Percentiles rank a stretch among this genome's conserved stretches.
Evolutionary conservation across 2,113 vertebrate species (phyloP).

Genomic region (Collichthys lucidus): DNA sequence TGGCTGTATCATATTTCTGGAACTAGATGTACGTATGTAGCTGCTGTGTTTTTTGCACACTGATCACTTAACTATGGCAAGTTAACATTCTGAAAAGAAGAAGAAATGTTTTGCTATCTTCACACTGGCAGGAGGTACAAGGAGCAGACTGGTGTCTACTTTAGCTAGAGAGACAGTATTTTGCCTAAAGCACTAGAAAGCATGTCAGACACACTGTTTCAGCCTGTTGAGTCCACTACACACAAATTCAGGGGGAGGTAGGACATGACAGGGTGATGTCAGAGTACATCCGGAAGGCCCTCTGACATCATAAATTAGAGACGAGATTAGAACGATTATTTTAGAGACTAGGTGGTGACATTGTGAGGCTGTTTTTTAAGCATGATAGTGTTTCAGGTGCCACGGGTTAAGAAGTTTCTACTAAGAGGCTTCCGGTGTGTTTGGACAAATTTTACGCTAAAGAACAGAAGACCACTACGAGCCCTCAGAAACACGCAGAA

Average conservation of each 20-base stretch:
- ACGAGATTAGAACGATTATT: neutral
- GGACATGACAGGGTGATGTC: neutral
- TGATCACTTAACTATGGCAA: neutral
- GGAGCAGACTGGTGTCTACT: neutral
- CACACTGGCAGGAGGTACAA: conserved; percentile 10
- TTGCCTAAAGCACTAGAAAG: neutral
- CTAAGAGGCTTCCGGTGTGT: too few species aligned
- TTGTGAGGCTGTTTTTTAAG: neutral
- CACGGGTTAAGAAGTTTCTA: too few species aligned
- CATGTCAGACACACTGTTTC: neutral
- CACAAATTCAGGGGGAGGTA: neutral
- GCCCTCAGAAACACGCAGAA: neutral
- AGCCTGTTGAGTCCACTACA: neutral
- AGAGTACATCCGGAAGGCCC: neutral
- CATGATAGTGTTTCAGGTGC: too few species aligned
- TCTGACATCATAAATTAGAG: neutral
- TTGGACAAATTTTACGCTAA: too few species aligned
- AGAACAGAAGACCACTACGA: neutral
- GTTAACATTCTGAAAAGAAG: conserved; percentile 2
- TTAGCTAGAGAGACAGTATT: neutral
- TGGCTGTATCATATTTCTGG: conserved; percentile 22
- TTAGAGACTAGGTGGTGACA: neutral
- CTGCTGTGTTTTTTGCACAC: neutral
- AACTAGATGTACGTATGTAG: neutral
- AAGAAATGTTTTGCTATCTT: conserved; percentile 14